Evolutionary conservation across 2,797 vertebrate genomes (phyloP), one percentile per base, ranked within the genome.

Genomic region (Acrossocheilus fasciatus): DNA sequence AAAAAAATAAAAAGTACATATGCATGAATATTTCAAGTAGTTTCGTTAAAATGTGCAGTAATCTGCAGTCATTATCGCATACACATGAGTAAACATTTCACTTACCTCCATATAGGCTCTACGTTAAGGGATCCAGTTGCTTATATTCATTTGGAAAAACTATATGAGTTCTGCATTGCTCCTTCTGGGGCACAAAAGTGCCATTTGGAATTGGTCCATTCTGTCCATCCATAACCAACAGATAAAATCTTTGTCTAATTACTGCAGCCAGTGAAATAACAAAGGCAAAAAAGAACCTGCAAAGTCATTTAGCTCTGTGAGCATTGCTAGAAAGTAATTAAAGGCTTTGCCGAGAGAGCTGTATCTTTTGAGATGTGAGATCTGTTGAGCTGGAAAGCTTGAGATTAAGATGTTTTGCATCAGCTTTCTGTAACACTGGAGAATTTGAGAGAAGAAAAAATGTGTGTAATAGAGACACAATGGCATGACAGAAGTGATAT

Each of bases 311-410:
- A 41, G 77, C 4, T 47, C 57, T 77, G 64, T 81, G 64, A 76
- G 83, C 86, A 54, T 76, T 87, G 80, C 34, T 75, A 39, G 68
- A 85, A 83, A 83, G 75, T 83, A 88, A 89, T 89, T 89, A 86
- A 70, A 73, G 74, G 14, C 43, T 86, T 87, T 83, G 72, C 59
- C 36, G 6, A 45, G 52, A 73, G 73, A 36, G 54, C 82, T 54
- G n/a, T 81, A 77, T 81, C 62, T 90, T 81, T 85, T 8, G 41
- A 74, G 43, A 74, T 86, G 75, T 34, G 12, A 59, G 84, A 74
- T 82, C 34, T 41, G 70, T 66, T 80, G 34, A 30, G 64, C 82
- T 72, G 75, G 70, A 78, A 66, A 88, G 77, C 83, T 84, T 52
- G 69, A 76, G 87, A 88, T 81, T 88, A 66, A 68, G 54, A 89